Percentiles rank a stretch among this genome's conserved stretches.
phyloP scores from a whole-genome alignment of 2,113 vertebrate species.

The Oenanthe oenanthe region DNA sequence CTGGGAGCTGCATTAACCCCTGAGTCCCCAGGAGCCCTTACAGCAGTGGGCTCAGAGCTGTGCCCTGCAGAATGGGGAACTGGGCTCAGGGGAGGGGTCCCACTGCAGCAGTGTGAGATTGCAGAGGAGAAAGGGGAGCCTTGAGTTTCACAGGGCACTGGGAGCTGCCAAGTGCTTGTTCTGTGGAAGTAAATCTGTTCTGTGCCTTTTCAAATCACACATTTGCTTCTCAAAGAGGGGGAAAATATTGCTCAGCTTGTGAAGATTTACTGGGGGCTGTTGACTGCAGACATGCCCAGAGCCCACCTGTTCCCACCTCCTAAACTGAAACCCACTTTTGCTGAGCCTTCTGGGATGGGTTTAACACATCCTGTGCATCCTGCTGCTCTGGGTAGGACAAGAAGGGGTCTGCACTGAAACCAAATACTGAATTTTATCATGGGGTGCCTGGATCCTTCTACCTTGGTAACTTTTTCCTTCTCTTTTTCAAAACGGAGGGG shows the following conservation, averaged over 20 bases:
- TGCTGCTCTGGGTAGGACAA: background rate
- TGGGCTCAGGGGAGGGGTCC: background rate
- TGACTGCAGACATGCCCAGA: background rate
- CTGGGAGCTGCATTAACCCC: slow-evolving; percentile 23
- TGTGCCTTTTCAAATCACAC: background rate
- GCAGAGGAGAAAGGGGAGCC: background rate
- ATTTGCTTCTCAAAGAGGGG: background rate
- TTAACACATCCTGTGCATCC: background rate
- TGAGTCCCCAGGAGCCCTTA: background rate
- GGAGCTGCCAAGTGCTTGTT: background rate
- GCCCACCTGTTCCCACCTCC: background rate
- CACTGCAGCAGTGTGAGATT: rapidly evolving
- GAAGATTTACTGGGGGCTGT: background rate
- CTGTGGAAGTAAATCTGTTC: rapidly evolving
- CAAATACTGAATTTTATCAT: background rate
- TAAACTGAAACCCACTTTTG: background rate
- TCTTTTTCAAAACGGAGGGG: background rate
- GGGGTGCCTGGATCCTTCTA: background rate
- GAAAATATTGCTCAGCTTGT: background rate
- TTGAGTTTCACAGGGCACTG: background rate
- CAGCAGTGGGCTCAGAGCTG: background rate
- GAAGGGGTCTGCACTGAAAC: background rate
- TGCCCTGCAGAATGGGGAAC: rapidly evolving
- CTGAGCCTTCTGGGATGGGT: background rate
- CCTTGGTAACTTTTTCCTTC: background rate